Evolutionary conservation across 1,140 invertebrate genomes (phyloP), one percentile per base, ranked within the genome.

Genomic region (Drosophila pallidifrons): DNA sequence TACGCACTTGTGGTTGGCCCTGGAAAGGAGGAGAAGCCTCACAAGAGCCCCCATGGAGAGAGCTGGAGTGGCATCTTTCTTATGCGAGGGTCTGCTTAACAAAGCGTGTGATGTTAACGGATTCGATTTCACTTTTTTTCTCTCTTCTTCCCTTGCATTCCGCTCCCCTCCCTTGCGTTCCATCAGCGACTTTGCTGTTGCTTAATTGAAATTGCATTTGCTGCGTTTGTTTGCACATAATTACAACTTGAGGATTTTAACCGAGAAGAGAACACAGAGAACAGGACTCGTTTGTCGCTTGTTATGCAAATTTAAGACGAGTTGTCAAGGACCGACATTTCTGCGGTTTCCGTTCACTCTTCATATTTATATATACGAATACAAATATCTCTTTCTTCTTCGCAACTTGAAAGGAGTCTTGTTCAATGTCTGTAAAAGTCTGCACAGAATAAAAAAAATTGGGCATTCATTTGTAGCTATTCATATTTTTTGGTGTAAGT

Each of bases 121-220:
- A 76, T 89, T 89, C 85, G 85, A 89, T 89, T 89, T 89, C 85
- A 89, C 85, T 89, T 85, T 79, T 79, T 59, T 38, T n/a, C n/a
- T 10, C 43, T 13, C 28, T 60, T 46, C 28, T 38, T 35, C 45
- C 25, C 13, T n/a, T 41, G 7, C 47, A 20, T 49, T 4, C 15
- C 15, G 6, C 15, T 15, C 35, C 35, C 35, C n/a, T 28, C 20
- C 28, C 46, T 46, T 28, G 38, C 45, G 38, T 3, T 25, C 16
- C n/a, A n/a, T 38, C 52, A 35, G 52, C 59, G 54, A 7, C 28
- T 45, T 25, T 70, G 54, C 55, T 11, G 32, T 32, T 60, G 57
- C 71, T 77, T 89, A 89, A 89, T 89, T 89, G 85, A 81, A 89
- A 89, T 89, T 89, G 73, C 77, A 87, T 87, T 87, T 88, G 73